Base-by-base conservation (phyloP, 2,113 vertebrate genomes). In the Arothron firmamentum region DNA sequence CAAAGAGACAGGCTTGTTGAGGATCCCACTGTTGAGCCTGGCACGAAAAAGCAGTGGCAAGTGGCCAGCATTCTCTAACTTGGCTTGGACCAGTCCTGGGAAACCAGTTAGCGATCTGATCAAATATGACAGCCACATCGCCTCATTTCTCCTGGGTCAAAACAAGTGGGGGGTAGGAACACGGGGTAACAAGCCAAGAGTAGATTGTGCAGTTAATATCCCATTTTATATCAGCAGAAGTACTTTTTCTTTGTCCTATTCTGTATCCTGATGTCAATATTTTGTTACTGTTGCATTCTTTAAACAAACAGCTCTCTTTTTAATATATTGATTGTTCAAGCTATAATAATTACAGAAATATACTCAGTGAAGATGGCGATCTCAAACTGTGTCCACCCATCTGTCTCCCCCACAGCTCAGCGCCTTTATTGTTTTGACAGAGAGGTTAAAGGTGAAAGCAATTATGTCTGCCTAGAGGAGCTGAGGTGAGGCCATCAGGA, bases 121-220 rank as follows among this genome's bases (percentile, higher is more conserved):
- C 75, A 79, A 88, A 88, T 87, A 90, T 91, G 87, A 90, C 84
- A 89, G 75, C 80, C 88, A 87, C 68, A 77, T 64, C 13, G 16
- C 70, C 71, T 72, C 50, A 79, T 82, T 85, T 82, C 71, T 78
- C 60, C 65, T 53, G 50, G 67, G 59, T 57, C 67, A 70, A 56
- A 66, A 68, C 51, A 64, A 53, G 52, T 62, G 19, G 64, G 49
- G 42, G 45, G 53, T 53, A 14, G n/a, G 23, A 66, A 62, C 23
- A 60, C 55, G 42, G 17, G 60, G 23, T 59, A 3, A 46, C 50
- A 56, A 23, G 3, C 52, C 17, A n/a, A 4, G 18, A 34, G 7
- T 16, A 12, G 49, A 43, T 54, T 31, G n/a, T 19, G 0, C 28
- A 18, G 52, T 52, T 47, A 19, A 16, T 56, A 34, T 38, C 13